Base-by-base conservation (phyloP, 2,113 vertebrate species). In the Stigmatopora nigra region DNA sequence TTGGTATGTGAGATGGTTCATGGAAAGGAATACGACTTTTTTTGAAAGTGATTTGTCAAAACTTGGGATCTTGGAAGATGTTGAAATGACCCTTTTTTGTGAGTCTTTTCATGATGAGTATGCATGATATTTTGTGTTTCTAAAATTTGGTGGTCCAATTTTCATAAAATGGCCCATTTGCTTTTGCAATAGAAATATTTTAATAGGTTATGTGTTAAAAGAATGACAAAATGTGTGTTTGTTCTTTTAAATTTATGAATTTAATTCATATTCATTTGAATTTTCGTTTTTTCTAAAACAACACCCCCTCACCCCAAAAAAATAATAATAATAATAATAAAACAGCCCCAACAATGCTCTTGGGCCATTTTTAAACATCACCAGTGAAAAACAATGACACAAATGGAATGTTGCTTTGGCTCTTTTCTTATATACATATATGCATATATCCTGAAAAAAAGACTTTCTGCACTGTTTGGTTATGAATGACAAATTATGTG, bases 391-490 rank as follows among this genome's bases (percentile, higher is more conserved):
- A 66, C 70, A 64, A 65, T 41, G 64, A 75, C 62, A 78, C 88
- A 86, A 89, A 88, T 82, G 88, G 90, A 92, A 92, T 91, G 87
- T 92, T 91, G 87, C 88, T 93, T 91, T 88, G 69, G 88, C 84
- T 92, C 84, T 91, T 91, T 92, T 87, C 87, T 64, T 86, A 88
- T 84, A 31, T 49, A 49, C 41, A 60, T 60, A 45, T 44, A 60
- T 20, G 41, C 38, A 60, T 59, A 19, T 59, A 44, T n/a, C 1
- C 74, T 73, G 82, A 46, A 47, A 49, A 82, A 81, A 85, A 83
- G 73, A 86, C 64, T 91, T 93, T 92, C 90, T 93, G 92, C 93
- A 93, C 92, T 94, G 90, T 87, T 89, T 91, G 90, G 92, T 91
- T 92, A 91, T 91, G 90, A 94, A 93, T 90, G 86, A 93, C 91